Percentiles rank a stretch among this genome's conserved stretches.
Conservation (phyloP, 2,888 invertebrate genomes). For the Drosophila meridiana region DNA sequence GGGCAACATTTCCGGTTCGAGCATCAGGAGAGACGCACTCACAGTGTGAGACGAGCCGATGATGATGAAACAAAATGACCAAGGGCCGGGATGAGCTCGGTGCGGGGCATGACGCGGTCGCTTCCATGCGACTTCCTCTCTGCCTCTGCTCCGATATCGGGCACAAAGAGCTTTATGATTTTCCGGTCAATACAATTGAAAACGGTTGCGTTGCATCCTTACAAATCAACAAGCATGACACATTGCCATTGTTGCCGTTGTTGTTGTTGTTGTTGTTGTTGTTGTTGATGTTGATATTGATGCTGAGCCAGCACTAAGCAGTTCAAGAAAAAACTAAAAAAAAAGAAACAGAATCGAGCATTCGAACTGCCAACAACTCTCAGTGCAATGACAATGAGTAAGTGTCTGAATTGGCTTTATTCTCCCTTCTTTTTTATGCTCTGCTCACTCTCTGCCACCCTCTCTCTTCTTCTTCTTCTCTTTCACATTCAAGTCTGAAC, state of each 20-base stretch:
- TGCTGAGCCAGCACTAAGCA: constrained; percentile 72
- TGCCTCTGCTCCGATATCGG: constrained; percentile 20
- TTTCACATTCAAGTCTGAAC: constrained; percentile 29
- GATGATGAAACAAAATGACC: constrained; percentile 37
- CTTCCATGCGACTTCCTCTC: constrained; percentile 60
- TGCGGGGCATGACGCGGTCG: constrained; percentile 55
- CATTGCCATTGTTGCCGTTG: constrained; percentile 56
- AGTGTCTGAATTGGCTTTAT: constrained; percentile 43
- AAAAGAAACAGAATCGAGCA: background rate
- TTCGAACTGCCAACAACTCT: constrained; percentile 16
- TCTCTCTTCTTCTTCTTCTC: background rate
- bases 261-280: constrained; percentile 45
- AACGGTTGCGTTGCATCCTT: constrained; percentile 66
- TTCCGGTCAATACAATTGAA: constrained; percentile 81
- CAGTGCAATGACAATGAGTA: constrained; percentile 51
- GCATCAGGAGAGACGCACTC: constrained; percentile 11
- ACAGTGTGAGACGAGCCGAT: constrained; percentile 4
- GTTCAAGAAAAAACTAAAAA: background rate
- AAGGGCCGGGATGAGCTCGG: constrained; percentile 13
- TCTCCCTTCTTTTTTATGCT: constrained; percentile 12
- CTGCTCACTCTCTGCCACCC: background rate
- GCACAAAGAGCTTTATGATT: constrained; percentile 80
- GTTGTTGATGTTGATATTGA: constrained; percentile 59
- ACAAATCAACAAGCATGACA: constrained; percentile 82
- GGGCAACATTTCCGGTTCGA: constrained; percentile 71